Base-by-base conservation (phyloP, 2,888 invertebrate species). In the Chloroclysta siterata region DNA sequence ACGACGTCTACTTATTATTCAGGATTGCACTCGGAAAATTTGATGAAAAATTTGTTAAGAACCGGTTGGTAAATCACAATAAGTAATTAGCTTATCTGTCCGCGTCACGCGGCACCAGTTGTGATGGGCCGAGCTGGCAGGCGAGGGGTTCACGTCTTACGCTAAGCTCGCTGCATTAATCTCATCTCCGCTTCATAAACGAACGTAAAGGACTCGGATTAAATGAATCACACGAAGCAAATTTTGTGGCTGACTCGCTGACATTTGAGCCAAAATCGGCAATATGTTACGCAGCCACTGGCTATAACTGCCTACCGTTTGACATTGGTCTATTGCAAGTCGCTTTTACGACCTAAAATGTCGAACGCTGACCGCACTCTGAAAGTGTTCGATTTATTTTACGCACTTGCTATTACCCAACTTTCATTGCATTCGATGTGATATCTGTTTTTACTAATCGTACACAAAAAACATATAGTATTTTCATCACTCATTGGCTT, bases 1-100 rank as follows among this genome's bases (percentile, higher is more conserved):
- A 81, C 83, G 84, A 78, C 82, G 84, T 83, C 83, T 83, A 78
- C 81, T 82, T 85, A 83, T 88, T 87, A 88, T 87, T 88, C 87
- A 81, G 82, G 82, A 86, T 83, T 79, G 82, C 81, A 81, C 78
- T 77, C 75, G 74, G 79, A 81, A 85, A 84, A 83, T 84, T 85
- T 86, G 77, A 83, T 80, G 83, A 85, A 88, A 87, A 87, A 87
- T 84, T 81, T 79, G 73, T 76, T 74, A 77, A 78, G 80, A 83
- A 83, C 82, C 83, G 77, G 83, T 86, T 83, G 82, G 75, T 84
- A 84, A 86, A 84, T 87, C 85, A 85, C 87, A 88, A 88, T 88
- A 88, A 85, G 84, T 88, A 90, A 90, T 89, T 89, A 90, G 86
- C 89, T 90, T 90, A 90, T 90, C 90, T 88, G 83, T 85, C 80